phyloP scores from a whole-genome alignment of 2,888 invertebrate genomes.

The Dynastes maya region DNA sequence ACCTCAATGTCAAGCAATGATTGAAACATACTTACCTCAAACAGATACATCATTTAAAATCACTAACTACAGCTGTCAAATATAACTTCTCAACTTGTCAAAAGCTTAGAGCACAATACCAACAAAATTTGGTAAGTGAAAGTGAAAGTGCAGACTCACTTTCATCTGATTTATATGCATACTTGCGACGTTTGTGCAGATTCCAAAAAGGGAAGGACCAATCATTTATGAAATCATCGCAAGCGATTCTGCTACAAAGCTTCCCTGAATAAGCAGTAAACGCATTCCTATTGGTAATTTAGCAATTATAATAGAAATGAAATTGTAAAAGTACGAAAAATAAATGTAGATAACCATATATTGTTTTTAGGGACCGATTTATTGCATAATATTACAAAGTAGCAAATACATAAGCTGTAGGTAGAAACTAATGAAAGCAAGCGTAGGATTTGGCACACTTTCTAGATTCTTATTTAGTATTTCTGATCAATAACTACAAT shows the following conservation, averaged over 20 bases:
- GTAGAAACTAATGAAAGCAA: not conserved
- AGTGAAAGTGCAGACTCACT: conserved; percentile 21
- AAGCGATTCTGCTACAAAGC: too few relatives aligned
- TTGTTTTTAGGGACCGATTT: too few relatives aligned
- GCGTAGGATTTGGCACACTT: conserved; percentile 21
- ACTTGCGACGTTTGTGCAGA: conserved; percentile 18
- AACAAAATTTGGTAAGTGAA: conserved; percentile 2
- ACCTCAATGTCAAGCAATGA: too few relatives aligned
- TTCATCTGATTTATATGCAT: conserved; percentile 5
- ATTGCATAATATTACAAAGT: too few relatives aligned
- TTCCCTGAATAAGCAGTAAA: too few relatives aligned
- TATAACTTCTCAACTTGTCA: not conserved
- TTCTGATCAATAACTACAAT: not conserved
- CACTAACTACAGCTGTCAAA: not conserved
- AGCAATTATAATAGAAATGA: too few relatives aligned
- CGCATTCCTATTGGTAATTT: too few relatives aligned
- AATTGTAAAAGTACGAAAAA: too few relatives aligned
- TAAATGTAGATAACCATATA: too few relatives aligned
- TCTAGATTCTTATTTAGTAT: not conserved
- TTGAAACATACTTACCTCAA: conserved; percentile 28
- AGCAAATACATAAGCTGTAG: not conserved
- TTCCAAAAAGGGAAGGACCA: conserved; percentile 22
- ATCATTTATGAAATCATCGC: conserved; percentile 9
- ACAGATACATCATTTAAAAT: conserved; percentile 1
- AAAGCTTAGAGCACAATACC: conserved; percentile 23